Evolutionary conservation across 2,113 vertebrate species (phyloP), one percentile per base, ranked within the genome.

Genomic region (Osmerus mordax): DNA sequence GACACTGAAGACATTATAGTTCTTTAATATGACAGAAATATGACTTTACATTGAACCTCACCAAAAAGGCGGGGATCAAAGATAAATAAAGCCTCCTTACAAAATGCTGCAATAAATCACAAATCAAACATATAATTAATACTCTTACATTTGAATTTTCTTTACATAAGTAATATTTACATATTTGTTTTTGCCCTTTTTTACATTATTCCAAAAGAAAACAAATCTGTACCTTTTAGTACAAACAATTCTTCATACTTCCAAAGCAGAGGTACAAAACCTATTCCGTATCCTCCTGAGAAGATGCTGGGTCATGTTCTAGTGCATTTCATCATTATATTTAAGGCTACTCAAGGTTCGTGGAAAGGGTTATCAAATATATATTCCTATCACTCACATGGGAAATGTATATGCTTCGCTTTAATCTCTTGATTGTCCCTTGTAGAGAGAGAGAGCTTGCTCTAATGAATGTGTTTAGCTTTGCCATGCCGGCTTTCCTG

Each of bases 21-120:
- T 83, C 78, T 95, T 96, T 94, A 96, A 96, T 96, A 90, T 88
- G 86, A 94, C 87, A 85, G 87, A 91, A 87, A 88, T 91, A 86
- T 86, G 71, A 90, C 89, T 94, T 94, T 92, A 94, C 92, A 94
- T 89, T 88, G 88, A 88, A 84, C 80, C 84, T 90, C 88, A 85
- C 77, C 70, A 67, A 85, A 88, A 84, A 81, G 89, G 74, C 56
- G 88, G 87, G 84, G 91, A 92, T 89, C 84, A 90, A 89, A 85
- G 94, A 97, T 97, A 99, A 98, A 98, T 99, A 98, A 96, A 94
- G 93, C 88, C 87, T 91, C 89, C 88, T 93, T 92, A 94, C 91
- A 95, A 94, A 91, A 94, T 86, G 86, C 64, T 83, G 84, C 81
- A 85, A 86, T 89, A 78, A 87, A 85, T 87, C 88, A 90, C 80